Percentiles rank a stretch among this genome's conserved stretches.
Conservation (phyloP, 2,113 vertebrate species). For the Larimichthys crocea region DNA sequence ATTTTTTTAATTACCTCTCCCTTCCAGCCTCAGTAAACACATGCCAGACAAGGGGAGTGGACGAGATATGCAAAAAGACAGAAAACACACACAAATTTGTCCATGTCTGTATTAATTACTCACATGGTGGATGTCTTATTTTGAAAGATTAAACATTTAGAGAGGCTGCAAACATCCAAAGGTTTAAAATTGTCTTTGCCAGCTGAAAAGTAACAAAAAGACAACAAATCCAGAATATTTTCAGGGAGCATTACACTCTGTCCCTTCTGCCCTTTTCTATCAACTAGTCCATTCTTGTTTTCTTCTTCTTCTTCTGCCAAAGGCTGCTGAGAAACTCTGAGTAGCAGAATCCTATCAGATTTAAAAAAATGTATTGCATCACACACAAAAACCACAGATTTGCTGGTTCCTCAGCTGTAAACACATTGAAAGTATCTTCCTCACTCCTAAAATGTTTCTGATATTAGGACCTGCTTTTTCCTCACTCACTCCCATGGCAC, state of each 20-base stretch:
- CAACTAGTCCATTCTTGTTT: neutral
- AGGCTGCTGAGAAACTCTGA: neutral
- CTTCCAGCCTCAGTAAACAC: too few relatives aligned
- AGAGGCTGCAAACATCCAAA: neutral
- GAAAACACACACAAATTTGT: neutral
- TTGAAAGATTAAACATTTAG: neutral
- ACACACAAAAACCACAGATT: constrained; percentile 9
- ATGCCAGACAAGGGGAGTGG: too few relatives aligned
- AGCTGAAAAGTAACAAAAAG: neutral
- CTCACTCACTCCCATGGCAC: neutral
- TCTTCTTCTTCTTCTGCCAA: neutral
- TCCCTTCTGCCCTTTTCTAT: constrained; percentile 9
- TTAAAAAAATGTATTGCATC: constrained; percentile 17
- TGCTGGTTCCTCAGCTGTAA: constrained; percentile 27
- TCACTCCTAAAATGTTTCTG: constrained; percentile 6
- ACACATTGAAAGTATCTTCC: constrained; percentile 1
- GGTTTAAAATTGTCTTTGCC: neutral
- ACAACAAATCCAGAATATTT: constrained; percentile 1
- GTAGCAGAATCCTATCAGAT: neutral
- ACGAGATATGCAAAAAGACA: too few relatives aligned
- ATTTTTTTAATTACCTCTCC: too few relatives aligned
- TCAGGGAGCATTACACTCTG: neutral
- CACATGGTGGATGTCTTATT: neutral
- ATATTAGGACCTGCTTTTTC: constrained; percentile 2
- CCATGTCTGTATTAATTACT: neutral